Base-by-base conservation (phyloP, 2,797 vertebrate genomes). In the Brachyrhaphis roseni region DNA sequence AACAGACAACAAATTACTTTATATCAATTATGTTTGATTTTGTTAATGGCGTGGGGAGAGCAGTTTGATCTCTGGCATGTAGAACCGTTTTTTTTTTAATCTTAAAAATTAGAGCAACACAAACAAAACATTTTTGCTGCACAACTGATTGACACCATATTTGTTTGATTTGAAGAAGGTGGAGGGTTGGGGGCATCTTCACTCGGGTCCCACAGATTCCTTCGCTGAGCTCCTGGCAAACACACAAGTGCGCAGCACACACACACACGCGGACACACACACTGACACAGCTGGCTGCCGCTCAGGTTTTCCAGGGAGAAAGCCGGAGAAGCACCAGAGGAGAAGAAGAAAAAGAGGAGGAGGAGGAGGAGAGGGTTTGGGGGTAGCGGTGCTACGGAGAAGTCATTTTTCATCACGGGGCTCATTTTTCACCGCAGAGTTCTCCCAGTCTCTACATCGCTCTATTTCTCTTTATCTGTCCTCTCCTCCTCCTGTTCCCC, bases 161-260 rank as follows among this genome's bases (percentile, higher is more conserved):
- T 23, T 23, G 20, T 51, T 23, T 23, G 49, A 51, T 51, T 51
- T 23, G 20, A 51, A 23, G 20, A 51, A 23, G 49, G 49, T 51
- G 20, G 49, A 51, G 49, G 20, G 20, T 23, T 51, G 49, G 49
- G 49, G 49, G 18, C 49, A 23, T 23, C 49, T 51, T 51, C 49
- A 23, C 49, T 51, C 49, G 96, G 97, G 97, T 97, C 97, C 97
- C 94, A 94, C 94, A 97, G 97, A 99, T 98, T 99, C 98, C 98
- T 98, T 97, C 94, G 97, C 97, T 98, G 97, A 97, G 97, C 97
- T 97, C 96, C 98, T 98, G 98, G 98, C 97, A 97, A 96, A 96
- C 96, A 97, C 96, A 97, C 97, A 97, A 97, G 96, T 96, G 96
- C 96, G 70, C 82, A 87, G 64, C 36, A 8, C 49, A 10, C 94